Evolutionary conservation across 2,888 invertebrate species (phyloP), one percentile per base, ranked within the genome.

Genomic region (Selenia dentaria): DNA sequence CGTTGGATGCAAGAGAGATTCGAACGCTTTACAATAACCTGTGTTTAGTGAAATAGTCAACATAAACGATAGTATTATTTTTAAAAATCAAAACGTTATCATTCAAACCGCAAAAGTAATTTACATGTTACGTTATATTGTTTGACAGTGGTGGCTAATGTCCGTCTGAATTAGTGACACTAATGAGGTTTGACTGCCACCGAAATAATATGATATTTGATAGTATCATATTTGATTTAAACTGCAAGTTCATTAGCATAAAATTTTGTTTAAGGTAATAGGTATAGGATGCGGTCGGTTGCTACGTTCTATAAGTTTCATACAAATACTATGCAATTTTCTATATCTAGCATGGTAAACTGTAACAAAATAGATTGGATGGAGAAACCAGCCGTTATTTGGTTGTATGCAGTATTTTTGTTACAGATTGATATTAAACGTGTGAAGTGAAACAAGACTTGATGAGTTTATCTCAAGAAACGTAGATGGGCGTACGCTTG

Each of bases 401-500:
- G n/a, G n/a, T n/a, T n/a, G n/a, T n/a, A n/a, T 8, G 8, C 22
- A 2, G 22, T 27, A 2, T 27, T n/a, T 18, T 2, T 25, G 11
- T 25, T 16, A 16, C 4, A 3, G 16, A n/a, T 16, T 16, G 16
- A 16, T 16, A 16, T 16, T 3, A 26, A n/a, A 10, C 2, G 6
- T 9, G 18, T 26, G 20, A 14, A 34, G 16, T 29, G 18, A 6
- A 8, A 8, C 16, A 16, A 44, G n/a, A 32, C 6, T 24, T 33
- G 8, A 26, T 11, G 14, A 31, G 40, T 56, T 38, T 37, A 38
- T 66, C 65, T 67, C 55, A 69, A 82, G 81, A 78, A 60, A 60
- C 56, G 61, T 67, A 51, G 51, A 70, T 74, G 81, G 87, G 87
- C 87, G 88, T 84, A 74, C 60, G 64, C 59, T 37, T 39, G 59